phyloP scores from a whole-genome alignment of 2,888 invertebrate genomes.

The Drosophila stalkeri region DNA sequence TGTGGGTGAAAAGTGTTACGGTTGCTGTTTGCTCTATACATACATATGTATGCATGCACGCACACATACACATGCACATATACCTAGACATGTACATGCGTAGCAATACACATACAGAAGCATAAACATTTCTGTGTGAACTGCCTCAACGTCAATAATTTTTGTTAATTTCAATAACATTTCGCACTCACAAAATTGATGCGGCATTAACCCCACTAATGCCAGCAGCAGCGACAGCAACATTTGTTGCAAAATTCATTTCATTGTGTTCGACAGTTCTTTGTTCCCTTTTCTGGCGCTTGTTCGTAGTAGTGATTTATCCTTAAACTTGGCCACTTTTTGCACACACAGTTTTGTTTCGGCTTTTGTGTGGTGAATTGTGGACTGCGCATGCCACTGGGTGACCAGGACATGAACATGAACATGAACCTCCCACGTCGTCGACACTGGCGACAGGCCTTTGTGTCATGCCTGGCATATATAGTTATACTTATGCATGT shows the following conservation, averaged over 20 bases:
- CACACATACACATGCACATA: neutral
- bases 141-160: slow-evolving; percentile 38
- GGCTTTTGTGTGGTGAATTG: slow-evolving; percentile 50
- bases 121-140: slow-evolving; percentile 6
- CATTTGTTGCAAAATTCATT: slow-evolving; percentile 19
- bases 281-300: slow-evolving; percentile 29
- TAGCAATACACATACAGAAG: slow-evolving; percentile 28
- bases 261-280: slow-evolving; percentile 11
- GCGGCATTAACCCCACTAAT: slow-evolving; percentile 17
- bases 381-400: slow-evolving; percentile 65
- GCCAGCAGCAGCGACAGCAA: neutral
- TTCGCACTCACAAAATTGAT: slow-evolving; percentile 14
- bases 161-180: slow-evolving; percentile 39
- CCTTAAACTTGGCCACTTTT: slow-evolving; percentile 76
- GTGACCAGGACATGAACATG: slow-evolving; percentile 63
- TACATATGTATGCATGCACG: slow-evolving; percentile 4
- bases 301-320: slow-evolving; percentile 66
- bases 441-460: slow-evolving; percentile 32
- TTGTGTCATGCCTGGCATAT: slow-evolving; percentile 26
- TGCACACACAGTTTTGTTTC: slow-evolving; percentile 33
- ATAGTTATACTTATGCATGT: slow-evolving; percentile 18
- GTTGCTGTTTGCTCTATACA: slow-evolving; percentile 45
- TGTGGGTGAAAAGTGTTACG: slow-evolving; percentile 64
- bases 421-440: slow-evolving; percentile 63
- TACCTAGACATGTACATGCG: neutral